Base-by-base conservation (phyloP, 2,888 invertebrate genomes). In the Agrenia bidenticulata region DNA sequence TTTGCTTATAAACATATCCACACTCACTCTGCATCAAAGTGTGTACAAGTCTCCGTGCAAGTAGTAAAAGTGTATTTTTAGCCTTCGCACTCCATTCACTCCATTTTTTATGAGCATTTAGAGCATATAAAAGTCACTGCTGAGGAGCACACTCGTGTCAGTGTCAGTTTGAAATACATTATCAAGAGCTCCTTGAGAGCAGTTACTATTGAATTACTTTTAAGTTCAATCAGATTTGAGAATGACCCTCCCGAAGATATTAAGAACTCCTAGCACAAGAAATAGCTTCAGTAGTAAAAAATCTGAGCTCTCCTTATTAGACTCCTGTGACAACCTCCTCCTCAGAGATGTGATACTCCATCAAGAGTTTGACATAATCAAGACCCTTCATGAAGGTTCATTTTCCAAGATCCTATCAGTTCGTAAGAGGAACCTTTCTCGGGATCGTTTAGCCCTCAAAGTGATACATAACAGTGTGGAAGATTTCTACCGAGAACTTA, bases 401-500 rank as follows among this genome's bases (percentile, higher is more conserved):
- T 88, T 87, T 77, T 88, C 88, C 2, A 85, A 85, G 75, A 85
- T 89, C 0, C 80, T 88, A 41, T 80, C 89, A 57, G 80, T 19
- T 55, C 27, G 26, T 2, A 11, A 26, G n/a, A 2, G 89, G 56
- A 82, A 86, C 42, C 85, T 86, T 71, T 84, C 85, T 1, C 82
- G 84, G 37, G 87, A 71, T 4, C 56, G 64, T 0, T n/a, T 89
- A 26, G 88, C 88, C 0, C 81, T 90, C 11, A 89, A 90, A 77
- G 85, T 85, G 0, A 83, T 86, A 1, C 85, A 41, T n/a, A 54
- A 61, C 19, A 17, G 9, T 5, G 2, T 55, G 13, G 84, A 83
- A 73, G 86, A 89, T 77, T 90, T 90, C 79, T 84, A 86, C 76
- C 83, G 88, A 51, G 90, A 90, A 78, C 88, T 88, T 78, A 88